Base-by-base conservation (phyloP, 2,113 vertebrate species). In the Strix aluco region DNA sequence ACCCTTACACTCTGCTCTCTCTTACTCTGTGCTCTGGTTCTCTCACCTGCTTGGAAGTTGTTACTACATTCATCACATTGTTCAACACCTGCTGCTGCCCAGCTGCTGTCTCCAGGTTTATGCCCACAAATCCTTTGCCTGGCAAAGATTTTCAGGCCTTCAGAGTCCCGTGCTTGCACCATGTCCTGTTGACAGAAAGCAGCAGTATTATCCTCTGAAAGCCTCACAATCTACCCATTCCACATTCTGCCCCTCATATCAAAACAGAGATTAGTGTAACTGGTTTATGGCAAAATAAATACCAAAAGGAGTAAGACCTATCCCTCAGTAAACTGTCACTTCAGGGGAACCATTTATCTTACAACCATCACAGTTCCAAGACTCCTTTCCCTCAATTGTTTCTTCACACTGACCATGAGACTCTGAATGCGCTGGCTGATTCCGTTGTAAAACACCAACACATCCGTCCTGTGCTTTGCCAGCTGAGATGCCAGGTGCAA, bases 401-500 rank as follows among this genome's bases (percentile, higher is more conserved):
- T 19, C 38, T 52, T 62, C 44, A 25, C 36, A 73, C 97, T 98
- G 78, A 99, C 99, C 98, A 88, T 67, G 10, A 99, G 95, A 9
- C 95, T 94, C 66, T 98, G 98, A 17, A 98, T 94, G 32, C 97
- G 98, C 91, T 98, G 98, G 61, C 97, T 98, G 81, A 99, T 97
- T 12, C 98, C 97, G 9, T 89, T 97, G 92, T 99, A 99, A 96
- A 99, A 99, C 82, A 98, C 97, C 89, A 98, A 93, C 2, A 98
- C 95, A 4, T 99, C 98, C 81, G 69, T 98, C 95, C 99, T 98
- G 84, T 99, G 99, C 81, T 98, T 98, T 8, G 98, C 98, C 93
- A 99, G 97, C 94, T 99, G 99, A 15, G 99, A 98, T 0, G 98
- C 98, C 88, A 99, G 69, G n/a, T 99, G 99, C 29, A 99, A 91